A percentile compares a stretch with the other conserved stretches of the same genome.
Conservation (phyloP, 2,797 vertebrate species). For the Pterois miles region DNA sequence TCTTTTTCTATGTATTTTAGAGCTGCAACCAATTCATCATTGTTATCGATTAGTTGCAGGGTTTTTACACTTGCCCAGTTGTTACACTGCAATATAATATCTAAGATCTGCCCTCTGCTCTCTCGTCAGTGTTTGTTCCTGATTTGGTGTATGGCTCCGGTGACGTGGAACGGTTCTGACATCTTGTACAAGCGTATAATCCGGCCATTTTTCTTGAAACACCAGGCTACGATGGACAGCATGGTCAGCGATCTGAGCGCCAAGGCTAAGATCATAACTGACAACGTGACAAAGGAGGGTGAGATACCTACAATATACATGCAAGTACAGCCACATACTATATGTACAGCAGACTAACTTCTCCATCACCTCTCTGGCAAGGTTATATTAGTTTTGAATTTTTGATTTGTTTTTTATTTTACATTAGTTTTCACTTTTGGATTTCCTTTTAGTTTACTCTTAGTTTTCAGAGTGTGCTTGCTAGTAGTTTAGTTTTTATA, state of each 20-base stretch:
- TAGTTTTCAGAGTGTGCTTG: too few species aligned
- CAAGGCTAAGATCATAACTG: slow-evolving; percentile 82
- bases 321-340: slow-evolving; percentile 33
- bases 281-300: slow-evolving; percentile 87
- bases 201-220: slow-evolving; percentile 91
- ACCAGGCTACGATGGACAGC: slow-evolving; percentile 86
- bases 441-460: too few species aligned
- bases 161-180: slow-evolving; percentile 92
- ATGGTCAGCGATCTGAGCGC: slow-evolving; percentile 84
- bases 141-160: slow-evolving; percentile 95
- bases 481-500: too few species aligned
- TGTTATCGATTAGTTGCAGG: too few species aligned
- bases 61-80: too few species aligned
- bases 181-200: slow-evolving; percentile 87
- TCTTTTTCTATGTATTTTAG: too few species aligned
- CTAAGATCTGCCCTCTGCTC: neutral
- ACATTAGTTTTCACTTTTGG: fast-evolving
- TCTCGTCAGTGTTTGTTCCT: slow-evolving; percentile 90
- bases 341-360: neutral
- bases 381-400: too few species aligned
- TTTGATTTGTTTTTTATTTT: too few species aligned
- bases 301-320: slow-evolving; percentile 48
- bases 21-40: too few species aligned
- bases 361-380: neutral
- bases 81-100: neutral